A percentile compares a stretch with the other conserved stretches of the same genome.
These are phyloP conservation scores for Chrysemys picta DNA, from an alignment of 2,113 vertebrate species.

Conservation along the genomic window DNA sequence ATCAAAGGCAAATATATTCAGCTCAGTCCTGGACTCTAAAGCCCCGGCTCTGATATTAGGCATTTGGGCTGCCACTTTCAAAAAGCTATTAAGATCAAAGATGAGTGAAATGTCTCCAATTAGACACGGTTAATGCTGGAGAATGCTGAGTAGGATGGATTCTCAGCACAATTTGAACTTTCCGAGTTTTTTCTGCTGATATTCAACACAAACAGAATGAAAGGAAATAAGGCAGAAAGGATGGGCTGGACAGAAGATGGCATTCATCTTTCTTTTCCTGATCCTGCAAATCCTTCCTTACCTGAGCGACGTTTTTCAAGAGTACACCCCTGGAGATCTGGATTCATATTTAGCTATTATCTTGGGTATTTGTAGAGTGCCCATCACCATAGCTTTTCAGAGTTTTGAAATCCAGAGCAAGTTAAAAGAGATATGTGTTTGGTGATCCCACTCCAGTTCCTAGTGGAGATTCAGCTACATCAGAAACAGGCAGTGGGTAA, in stretches of 20 bases:
- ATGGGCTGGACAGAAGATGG: neutral
- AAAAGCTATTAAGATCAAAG: slow-evolving; percentile 71
- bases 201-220: neutral
- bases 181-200: neutral
- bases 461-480: neutral
- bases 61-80: slow-evolving; percentile 24
- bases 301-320: neutral
- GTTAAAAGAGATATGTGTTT: neutral
- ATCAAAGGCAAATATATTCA: slow-evolving; percentile 65
- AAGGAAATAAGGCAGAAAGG: neutral
- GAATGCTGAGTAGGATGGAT: slow-evolving; percentile 21
- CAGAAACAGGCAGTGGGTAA: neutral
- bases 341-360: neutral
- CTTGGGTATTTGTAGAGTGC: neutral
- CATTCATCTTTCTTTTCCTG: neutral
- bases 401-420: neutral
- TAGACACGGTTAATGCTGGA: slow-evolving; percentile 11
- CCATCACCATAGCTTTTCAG: neutral
- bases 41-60: neutral
- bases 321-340: neutral
- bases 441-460: neutral
- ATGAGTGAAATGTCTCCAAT: slow-evolving; percentile 64
- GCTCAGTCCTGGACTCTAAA: slow-evolving; percentile 39
- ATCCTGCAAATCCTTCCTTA: neutral
- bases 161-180: neutral